A percentile compares a stretch with the other conserved stretches of the same genome.
Conservation (phyloP, 2,113 vertebrate genomes). For the Prinia subflava region DNA sequence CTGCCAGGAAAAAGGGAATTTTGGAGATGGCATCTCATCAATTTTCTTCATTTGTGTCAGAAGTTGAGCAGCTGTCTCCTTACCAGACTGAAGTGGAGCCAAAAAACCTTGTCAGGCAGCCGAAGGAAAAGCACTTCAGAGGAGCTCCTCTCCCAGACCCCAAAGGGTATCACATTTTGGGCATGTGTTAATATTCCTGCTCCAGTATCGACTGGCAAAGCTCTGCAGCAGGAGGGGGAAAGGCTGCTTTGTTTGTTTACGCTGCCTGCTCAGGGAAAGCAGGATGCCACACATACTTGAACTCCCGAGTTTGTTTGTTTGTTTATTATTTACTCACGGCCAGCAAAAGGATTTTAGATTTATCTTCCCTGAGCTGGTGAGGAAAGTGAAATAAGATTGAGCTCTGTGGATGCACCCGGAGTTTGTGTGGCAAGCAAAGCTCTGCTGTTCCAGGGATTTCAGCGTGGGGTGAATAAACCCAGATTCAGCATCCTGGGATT, state of each 20-base stretch:
- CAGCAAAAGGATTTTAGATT: background rate
- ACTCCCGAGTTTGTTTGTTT: background rate
- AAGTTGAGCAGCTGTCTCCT: constrained; percentile 78
- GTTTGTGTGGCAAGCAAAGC: background rate
- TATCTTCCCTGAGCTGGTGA: background rate
- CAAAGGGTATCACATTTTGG: constrained; percentile 61
- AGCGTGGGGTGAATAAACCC: background rate
- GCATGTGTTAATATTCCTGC: constrained; percentile 32
- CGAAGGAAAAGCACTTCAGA: constrained; percentile 68
- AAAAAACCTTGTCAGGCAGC: constrained; percentile 76
- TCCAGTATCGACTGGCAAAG: background rate
- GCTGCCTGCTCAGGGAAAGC: background rate
- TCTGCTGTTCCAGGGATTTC: background rate
- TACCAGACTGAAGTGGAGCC: constrained; percentile 76
- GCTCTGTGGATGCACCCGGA: background rate
- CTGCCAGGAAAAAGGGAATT: constrained; percentile 69
- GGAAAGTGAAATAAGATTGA: background rate
- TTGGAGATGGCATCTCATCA: constrained; percentile 72
- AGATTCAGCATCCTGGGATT: background rate
- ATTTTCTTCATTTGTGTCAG: constrained; percentile 73
- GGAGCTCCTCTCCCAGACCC: constrained; percentile 67
- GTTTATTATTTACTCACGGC: background rate
- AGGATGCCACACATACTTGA: background rate
- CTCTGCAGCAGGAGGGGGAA: background rate
- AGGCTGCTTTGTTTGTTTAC: background rate